Percentiles rank a stretch among this genome's conserved stretches.
These are phyloP conservation scores for Dyspetes luteomarginatus DNA, from an alignment of 2,888 invertebrate genomes.

Conservation along the genomic window DNA sequence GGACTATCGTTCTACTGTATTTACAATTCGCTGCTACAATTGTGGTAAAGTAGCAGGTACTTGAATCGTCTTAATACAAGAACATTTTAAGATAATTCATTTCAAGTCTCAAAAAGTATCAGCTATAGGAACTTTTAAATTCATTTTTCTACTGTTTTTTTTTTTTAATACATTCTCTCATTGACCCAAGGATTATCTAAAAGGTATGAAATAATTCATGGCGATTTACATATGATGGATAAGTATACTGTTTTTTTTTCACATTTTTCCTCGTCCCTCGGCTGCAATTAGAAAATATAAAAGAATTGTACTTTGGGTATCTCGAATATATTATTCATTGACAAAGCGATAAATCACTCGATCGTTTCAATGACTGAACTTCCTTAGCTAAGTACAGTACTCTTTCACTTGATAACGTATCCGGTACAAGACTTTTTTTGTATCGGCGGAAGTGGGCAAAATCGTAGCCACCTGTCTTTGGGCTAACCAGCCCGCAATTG, in stretches of 20 bases:
- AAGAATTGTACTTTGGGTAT: background rate
- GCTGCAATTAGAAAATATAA: background rate
- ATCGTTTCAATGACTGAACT: background rate
- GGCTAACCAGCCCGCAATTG: too few relatives aligned
- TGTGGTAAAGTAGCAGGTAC: too few relatives aligned
- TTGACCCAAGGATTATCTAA: too few relatives aligned
- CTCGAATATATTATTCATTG: conserved; percentile 1
- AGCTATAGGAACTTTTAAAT: too few relatives aligned
- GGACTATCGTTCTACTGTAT: too few relatives aligned
- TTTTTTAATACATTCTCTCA: too few relatives aligned
- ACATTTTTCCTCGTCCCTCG: background rate
- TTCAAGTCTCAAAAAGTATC: too few relatives aligned
- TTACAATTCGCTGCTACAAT: too few relatives aligned
- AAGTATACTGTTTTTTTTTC: background rate
- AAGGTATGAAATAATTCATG: background rate
- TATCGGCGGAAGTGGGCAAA: conserved; percentile 16
- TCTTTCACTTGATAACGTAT: background rate
- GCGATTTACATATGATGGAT: background rate
- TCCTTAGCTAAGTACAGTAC: background rate
- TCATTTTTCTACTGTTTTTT: too few relatives aligned
- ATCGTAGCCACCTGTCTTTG: background rate
- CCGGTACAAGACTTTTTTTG: background rate
- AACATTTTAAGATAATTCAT: too few relatives aligned
- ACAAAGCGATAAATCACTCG: background rate
- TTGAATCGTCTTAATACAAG: too few relatives aligned